Base-by-base conservation (phyloP, 2,113 vertebrate genomes). In the Eira barbara region DNA sequence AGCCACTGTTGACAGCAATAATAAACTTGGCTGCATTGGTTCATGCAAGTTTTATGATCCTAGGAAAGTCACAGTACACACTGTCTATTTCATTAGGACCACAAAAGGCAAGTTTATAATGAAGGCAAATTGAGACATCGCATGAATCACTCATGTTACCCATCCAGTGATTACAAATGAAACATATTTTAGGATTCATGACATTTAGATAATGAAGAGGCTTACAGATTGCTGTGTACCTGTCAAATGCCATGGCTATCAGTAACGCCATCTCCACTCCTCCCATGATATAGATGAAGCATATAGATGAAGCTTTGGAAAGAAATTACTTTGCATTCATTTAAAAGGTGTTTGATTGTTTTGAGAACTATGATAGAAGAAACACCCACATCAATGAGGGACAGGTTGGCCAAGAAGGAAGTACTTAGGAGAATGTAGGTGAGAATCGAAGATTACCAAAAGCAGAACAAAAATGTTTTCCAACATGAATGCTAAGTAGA, bases 21-120 rank as follows among this genome's bases (percentile, higher is more conserved):
- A 79, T 65, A 13, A 78, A 84, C 47, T 78, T 95, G 42, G 21
- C 18, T 49, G 20, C 69, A 61, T 97, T 39, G 45, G 39, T 67
- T 7, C 89, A 88, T 20, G 67, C 67, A 42, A 98, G 55, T 52
- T 91, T 79, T 61, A 95, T 92, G 15, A 98, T 42, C 25, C 95
- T 95, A 12, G 94, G 94, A 61, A 11, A 95, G 69, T 98, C 98
- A 95, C 97, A 98, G 27, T 96, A 98, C 91, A 95, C 98, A 47
- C 94, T 95, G 29, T 97, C 96, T n/a, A 98, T 27, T 59, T 49
- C 67, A 74, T 95, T 81, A 59, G 86, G 71, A 7, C 96, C 85
- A 55, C 90, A 97, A 63, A 93, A 97, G 27, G 71, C 52, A 95
- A 80, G 34, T 85, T 93, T 34, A 93, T 59, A 85, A 93, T 45